A percentile compares a stretch with the other conserved stretches of the same genome.
Evolutionary conservation across 2,113 vertebrate species (phyloP).

Genomic region (Regulus satrapa): DNA sequence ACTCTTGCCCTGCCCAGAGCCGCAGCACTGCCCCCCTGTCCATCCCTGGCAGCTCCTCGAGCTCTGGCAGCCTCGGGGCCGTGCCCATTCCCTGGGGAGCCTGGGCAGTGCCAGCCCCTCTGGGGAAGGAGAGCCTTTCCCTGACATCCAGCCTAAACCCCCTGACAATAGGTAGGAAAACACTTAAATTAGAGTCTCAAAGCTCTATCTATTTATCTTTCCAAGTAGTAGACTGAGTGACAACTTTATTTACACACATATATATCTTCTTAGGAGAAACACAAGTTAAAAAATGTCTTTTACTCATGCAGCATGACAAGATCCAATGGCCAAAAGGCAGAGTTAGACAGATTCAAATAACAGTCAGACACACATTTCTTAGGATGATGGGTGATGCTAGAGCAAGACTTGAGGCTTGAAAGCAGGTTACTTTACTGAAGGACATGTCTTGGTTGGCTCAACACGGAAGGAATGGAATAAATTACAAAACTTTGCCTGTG

Average conservation of each 20-base stretch:
- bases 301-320: not conserved
- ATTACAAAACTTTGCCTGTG: not conserved
- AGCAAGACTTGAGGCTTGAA: not conserved
- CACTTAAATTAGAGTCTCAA: not conserved
- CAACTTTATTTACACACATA: not conserved
- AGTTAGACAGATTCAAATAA: not conserved
- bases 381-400: not conserved
- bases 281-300: not conserved
- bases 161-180: not conserved
- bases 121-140: not conserved
- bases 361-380: not conserved
- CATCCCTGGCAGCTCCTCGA: rapidly evolving
- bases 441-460: not conserved
- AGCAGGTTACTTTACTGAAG: not conserved
- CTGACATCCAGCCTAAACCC: rapidly evolving
- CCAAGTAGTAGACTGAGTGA: not conserved
- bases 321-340: not conserved
- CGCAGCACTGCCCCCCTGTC: not conserved
- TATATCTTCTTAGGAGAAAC: not conserved
- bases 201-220: not conserved
- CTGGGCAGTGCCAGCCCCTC: not conserved
- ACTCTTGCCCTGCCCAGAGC: not conserved
- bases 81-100: not conserved
- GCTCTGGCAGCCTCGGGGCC: rapidly evolving
- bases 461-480: not conserved